Conservation (phyloP, 2,888 invertebrate species). For the Caenorhabditis angaria region DNA sequence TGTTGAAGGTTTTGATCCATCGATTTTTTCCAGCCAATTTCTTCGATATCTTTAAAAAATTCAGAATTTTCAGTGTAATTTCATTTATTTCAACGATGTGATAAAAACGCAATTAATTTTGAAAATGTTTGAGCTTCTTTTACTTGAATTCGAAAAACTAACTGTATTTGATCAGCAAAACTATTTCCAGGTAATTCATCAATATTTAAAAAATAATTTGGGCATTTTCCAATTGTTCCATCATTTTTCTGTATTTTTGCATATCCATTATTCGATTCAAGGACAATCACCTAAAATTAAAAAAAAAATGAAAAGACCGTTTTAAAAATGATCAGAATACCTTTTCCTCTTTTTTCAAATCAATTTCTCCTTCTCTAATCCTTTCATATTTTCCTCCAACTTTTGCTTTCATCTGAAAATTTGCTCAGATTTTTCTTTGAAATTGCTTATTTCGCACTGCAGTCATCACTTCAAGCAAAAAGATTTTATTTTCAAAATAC, state of each 20-base stretch:
- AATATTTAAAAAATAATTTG: conserved; percentile 40
- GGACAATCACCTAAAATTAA: conserved; percentile 21
- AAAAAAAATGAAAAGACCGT: not conserved
- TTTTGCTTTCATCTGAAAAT: conserved; percentile 37
- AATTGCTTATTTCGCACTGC: conserved; percentile 3
- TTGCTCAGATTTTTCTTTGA: conserved; percentile 7
- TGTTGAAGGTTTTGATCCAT: conserved; percentile 18
- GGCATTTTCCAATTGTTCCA: conserved; percentile 42
- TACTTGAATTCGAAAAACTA: not conserved
- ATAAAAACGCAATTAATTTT: not conserved
- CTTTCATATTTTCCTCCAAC: conserved; percentile 28
- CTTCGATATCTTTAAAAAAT: conserved; percentile 30
- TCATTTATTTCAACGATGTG: not conserved
- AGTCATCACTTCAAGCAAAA: conserved; percentile 38
- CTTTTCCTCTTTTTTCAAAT: conserved; percentile 37
- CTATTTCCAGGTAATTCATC: conserved; percentile 42
- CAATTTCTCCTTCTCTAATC: conserved; percentile 31
- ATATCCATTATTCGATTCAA: conserved; percentile 28
- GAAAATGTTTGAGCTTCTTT: not conserved
- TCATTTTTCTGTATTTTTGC: conserved; percentile 33
- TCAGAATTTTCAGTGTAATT: not conserved
- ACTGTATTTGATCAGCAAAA: conserved; percentile 51
- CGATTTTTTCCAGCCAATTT: conserved; percentile 29
- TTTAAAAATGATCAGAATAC: conserved; percentile 13
- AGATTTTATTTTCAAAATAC: conserved; percentile 39